These are phyloP conservation scores for Astyanax mexicanus DNA, from an alignment of 2,797 vertebrate genomes.

Conservation along the genomic window DNA sequence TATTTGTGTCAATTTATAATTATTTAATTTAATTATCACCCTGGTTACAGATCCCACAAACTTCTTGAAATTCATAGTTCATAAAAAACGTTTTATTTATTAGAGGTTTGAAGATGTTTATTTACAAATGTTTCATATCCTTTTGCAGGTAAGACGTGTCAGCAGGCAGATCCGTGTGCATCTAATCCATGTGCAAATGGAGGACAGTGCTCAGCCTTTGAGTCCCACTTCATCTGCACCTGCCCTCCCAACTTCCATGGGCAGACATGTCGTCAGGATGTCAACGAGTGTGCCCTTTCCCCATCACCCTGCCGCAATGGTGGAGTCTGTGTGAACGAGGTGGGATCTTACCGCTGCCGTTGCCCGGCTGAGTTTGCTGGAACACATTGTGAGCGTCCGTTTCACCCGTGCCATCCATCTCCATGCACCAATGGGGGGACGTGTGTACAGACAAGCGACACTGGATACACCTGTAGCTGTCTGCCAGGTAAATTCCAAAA, in stretches of 20 bases:
- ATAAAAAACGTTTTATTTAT: no score
- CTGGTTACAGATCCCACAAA: no score
- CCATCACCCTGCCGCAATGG: constrained; percentile 84
- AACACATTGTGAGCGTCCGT: constrained; percentile 86
- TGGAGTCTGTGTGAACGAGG: constrained; percentile 87
- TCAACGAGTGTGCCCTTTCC: constrained; percentile 87
- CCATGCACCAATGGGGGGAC: constrained; percentile 95
- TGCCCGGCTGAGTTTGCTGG: constrained; percentile 87
- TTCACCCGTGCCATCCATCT: constrained; percentile 94
- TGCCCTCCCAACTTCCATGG: constrained; percentile 89
- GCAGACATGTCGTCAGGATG: constrained; percentile 90
- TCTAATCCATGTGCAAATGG: constrained; percentile 96
- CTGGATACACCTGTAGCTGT: constrained; percentile 89
- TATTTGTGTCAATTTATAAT: no score
- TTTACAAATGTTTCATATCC: not conserved
- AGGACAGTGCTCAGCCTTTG: constrained; percentile 90
- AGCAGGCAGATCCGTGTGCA: constrained; percentile 93
- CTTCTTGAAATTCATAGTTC: no score
- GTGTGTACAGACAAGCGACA: constrained; percentile 92
- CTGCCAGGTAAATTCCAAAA: constrained; percentile 82
- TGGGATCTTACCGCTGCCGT: constrained; percentile 89
- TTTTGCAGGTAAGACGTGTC: constrained; percentile 88
- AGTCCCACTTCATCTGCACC: constrained; percentile 87
- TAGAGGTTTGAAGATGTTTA: no score
- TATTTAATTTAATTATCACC: no score